phyloP scores from a whole-genome alignment of 2,113 vertebrate genomes.

The Copsychus sechellarum region DNA sequence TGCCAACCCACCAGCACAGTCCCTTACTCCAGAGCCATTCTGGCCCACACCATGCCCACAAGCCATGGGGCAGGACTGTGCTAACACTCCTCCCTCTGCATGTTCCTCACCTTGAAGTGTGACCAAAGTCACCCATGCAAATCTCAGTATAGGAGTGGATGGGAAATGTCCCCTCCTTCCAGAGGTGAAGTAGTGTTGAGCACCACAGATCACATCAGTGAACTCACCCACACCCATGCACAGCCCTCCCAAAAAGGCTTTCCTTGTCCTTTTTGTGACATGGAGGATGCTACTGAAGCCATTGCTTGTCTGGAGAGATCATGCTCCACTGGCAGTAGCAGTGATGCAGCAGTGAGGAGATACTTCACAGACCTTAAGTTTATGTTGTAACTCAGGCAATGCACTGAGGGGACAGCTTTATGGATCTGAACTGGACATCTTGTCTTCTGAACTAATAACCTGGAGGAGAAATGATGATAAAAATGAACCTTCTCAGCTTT shows the following conservation, averaged over 20 bases:
- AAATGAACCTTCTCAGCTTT: neutral
- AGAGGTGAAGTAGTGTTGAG: neutral
- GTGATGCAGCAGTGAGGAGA: neutral
- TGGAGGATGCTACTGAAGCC: neutral
- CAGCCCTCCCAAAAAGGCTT: neutral
- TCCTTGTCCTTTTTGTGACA: neutral
- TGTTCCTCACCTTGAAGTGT: neutral
- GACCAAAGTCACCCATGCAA: neutral
- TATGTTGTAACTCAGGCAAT: neutral
- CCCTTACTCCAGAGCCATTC: neutral
- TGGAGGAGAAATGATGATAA: neutral
- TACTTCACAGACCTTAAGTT: neutral
- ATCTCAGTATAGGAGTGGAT: rapidly evolving
- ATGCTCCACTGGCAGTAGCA: neutral
- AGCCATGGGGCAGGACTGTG: rapidly evolving
- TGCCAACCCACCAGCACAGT: neutral
- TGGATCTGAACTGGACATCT: neutral
- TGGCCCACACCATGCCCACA: neutral
- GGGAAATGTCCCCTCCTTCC: neutral
- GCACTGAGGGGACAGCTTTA: neutral
- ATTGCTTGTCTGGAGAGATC: neutral
- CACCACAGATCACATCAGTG: neutral
- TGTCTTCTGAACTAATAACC: neutral
- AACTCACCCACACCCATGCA: rapidly evolving
- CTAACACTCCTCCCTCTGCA: neutral